Base-by-base conservation (phyloP, 1,140 invertebrate species). In the Theocolax elegans region DNA sequence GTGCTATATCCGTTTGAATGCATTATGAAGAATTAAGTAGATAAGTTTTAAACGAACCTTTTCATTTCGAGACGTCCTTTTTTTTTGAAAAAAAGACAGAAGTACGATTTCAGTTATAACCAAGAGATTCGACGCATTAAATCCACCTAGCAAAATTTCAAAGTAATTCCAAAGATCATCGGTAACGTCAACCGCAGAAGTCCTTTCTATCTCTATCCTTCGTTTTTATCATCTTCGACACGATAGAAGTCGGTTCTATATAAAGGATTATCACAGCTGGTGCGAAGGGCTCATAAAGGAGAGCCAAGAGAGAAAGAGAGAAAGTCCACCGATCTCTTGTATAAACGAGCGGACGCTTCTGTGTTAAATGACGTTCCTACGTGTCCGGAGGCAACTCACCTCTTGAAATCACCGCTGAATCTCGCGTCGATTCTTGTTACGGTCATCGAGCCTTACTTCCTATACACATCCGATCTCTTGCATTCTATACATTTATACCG, bases 331-430 rank as follows among this genome's bases (percentile, higher is more conserved):
- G 40, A 58, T 67, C 40, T 64, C 27, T 35, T 27, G 35, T 31
- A 48, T 48, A 46, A 66, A 48, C 42, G 53, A 67, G 48, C 31
- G 62, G 38, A 64, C 49, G 42, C 60, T 63, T 63, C 62, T 46
- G 59, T 58, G 21, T 56, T 70, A 70, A 70, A 70, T 70, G 67
- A 70, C 67, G 53, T 48, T 65, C 46, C 29, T 59, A 71, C 60
- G 69, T 65, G 69, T 58, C 63, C 54, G 53, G 53, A 71, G 56
- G 63, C 62, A 51, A 60, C 54, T 59, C 56, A 17, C 62, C 38
- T 59, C 35, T 71, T 60, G 23, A 59, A 65, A 71, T 71, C 69
- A 65, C 42, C 62, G 59, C 31, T 49, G 44, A 59, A 66, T 66
- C 51, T 54, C 64, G n/a, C 8, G 38, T 56, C 49, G 46, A 64